These are phyloP conservation scores for Nomada fucata DNA, from an alignment of 2,888 invertebrate species.

Conservation along the genomic window DNA sequence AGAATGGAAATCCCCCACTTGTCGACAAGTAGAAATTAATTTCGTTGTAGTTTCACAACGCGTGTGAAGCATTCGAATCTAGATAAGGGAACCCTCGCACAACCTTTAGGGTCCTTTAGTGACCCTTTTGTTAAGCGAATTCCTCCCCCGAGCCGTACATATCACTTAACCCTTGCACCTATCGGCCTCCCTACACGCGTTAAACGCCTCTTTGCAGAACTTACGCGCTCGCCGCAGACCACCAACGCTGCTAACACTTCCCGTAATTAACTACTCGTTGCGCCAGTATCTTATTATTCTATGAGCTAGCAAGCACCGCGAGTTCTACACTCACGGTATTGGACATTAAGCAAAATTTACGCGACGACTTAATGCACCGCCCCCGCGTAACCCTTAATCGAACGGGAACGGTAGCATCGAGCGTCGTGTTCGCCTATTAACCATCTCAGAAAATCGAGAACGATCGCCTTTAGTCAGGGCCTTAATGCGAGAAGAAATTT, in stretches of 20 bases:
- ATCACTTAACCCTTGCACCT: constrained; percentile 69
- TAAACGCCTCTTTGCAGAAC: constrained; percentile 57
- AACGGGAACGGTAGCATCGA: constrained; percentile 14
- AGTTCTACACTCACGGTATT: constrained; percentile 16
- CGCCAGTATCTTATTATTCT: constrained; percentile 57
- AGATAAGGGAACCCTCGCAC: constrained; percentile 65
- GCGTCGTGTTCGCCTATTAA: constrained; percentile 9
- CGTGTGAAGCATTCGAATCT: constrained; percentile 65
- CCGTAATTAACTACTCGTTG: constrained; percentile 61
- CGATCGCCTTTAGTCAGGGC: background rate
- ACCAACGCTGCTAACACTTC: constrained; percentile 49
- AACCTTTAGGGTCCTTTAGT: constrained; percentile 61
- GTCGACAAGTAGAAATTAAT: constrained; percentile 70
- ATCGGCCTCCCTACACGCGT: constrained; percentile 55
- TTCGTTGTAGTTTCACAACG: constrained; percentile 61
- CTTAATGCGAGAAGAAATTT: constrained; percentile 3
- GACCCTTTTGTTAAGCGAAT: constrained; percentile 70
- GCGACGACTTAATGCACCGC: constrained; percentile 33
- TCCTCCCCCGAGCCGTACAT: constrained; percentile 64
- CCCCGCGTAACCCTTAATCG: constrained; percentile 24
- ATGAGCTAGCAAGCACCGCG: constrained; percentile 22
- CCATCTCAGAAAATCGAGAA: background rate
- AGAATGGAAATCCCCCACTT: constrained; percentile 58
- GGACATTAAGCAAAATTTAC: constrained; percentile 46
- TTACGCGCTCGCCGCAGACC: constrained; percentile 46